phyloP scores from a whole-genome alignment of 2,797 vertebrate genomes.

The Microcaecilia unicolor region DNA sequence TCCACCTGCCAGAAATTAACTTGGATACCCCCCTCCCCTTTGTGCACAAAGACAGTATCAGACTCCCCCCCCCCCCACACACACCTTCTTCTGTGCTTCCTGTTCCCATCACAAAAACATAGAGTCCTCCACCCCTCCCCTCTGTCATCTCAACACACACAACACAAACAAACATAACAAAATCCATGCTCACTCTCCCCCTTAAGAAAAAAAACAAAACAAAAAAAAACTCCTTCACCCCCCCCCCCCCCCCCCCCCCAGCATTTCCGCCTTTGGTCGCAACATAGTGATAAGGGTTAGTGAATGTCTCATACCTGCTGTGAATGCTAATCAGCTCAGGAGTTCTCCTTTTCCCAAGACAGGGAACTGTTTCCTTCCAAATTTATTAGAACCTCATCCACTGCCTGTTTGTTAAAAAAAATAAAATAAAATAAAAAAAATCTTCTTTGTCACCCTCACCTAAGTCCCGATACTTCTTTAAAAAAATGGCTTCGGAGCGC shows the following conservation, averaged over 20 bases:
- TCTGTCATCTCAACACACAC: constrained; percentile 33
- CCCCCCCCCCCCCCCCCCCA: constrained; percentile 17
- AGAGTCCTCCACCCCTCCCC: constrained; percentile 46
- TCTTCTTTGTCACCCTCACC: constrained; percentile 70
- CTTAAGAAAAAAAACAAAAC: constrained; percentile 6
- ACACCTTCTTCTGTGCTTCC: constrained; percentile 54
- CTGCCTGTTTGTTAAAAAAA: constrained; percentile 51
- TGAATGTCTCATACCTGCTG: constrained; percentile 97
- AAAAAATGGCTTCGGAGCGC: constrained; percentile 61
- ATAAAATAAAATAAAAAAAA: constrained; percentile 28
- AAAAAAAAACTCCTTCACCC: too few species aligned
- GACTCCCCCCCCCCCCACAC: constrained; percentile 36
- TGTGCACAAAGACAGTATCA: constrained; percentile 58
- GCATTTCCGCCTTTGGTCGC: constrained; percentile 83
- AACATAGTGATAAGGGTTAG: constrained; percentile 92
- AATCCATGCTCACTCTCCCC: constrained; percentile 50
- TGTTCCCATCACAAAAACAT: constrained; percentile 48
- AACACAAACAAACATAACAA: constrained; percentile 30
- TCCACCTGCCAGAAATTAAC: constrained; percentile 68
- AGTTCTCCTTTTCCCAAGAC: constrained; percentile 90
- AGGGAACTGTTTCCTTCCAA: constrained; percentile 97
- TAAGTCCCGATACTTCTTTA: constrained; percentile 69
- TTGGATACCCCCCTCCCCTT: constrained; percentile 36
- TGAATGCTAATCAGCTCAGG: constrained; percentile 98
- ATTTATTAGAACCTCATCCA: constrained; percentile 94